Base-by-base conservation (phyloP, 2,113 vertebrate genomes). In the Cynopterus brachyotis region DNA sequence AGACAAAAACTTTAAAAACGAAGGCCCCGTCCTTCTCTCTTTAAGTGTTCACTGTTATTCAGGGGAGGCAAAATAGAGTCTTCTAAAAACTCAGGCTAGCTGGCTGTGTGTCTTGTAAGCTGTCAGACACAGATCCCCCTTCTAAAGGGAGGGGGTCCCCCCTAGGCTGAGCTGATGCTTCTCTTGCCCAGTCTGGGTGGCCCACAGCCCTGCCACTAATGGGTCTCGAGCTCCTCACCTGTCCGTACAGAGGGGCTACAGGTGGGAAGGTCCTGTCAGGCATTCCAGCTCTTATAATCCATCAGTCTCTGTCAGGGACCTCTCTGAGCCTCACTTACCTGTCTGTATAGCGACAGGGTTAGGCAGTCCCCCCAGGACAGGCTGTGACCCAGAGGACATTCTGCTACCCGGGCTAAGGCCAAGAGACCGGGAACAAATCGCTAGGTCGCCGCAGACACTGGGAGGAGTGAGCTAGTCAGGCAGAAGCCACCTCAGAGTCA, bases 1-100 rank as follows among this genome's bases (percentile, higher is more conserved):
- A 53, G n/a, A 6, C 30, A 47, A 42, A 37, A 4, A 9, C 9
- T 0, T 0, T 3, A 13, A 69, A 45, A 24, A 2, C 8, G 4
- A 80, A 57, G 17, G 2, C n/a, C 17, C n/a, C 17, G n/a, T 28
- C 53, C 35, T 32, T 10, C 9, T 11, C 53, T 12, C n/a, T 19
- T 11, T 45, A 88, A 30, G 16, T 2, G 6, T 4, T 32, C 42
- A 24, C n/a, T 10, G 26, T 32, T 40, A 13, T 24, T 69, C 24
- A 9, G 59, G 11, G 10, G 24, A 9, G 45, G 26, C 69, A 78
- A 15, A 50, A 45, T 50, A 35, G 24, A 50, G 10, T 12, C 20
- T 57, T 50, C 42, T 55, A 30, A 64, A 89, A 60, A 50, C 57
- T 57, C 55, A 75, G 45, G 37, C 32, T 8, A 24, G 37, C 28